phyloP scores from a whole-genome alignment of 2,113 vertebrate genomes.

The Trichechus manatus region DNA sequence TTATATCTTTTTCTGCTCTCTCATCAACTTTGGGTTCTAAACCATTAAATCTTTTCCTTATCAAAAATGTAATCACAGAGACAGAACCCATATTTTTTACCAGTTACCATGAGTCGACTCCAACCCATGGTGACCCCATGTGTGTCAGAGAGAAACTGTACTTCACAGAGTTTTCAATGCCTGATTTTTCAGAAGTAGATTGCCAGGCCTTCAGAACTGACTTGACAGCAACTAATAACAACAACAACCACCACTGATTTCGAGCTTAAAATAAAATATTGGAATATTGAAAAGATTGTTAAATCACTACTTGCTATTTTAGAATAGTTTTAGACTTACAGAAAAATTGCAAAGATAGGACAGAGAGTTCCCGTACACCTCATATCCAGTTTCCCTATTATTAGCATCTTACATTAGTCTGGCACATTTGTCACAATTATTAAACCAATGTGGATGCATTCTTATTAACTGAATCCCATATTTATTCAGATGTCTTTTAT shows the following conservation, averaged over 20 bases:
- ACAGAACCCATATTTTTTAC: background rate
- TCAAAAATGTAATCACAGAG: slow-evolving; percentile 14
- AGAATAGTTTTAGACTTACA: background rate
- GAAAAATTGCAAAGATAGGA: background rate
- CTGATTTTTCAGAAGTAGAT: background rate
- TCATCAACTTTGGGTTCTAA: background rate
- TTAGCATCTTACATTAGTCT: background rate
- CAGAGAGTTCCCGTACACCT: background rate
- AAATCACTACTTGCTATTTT: background rate
- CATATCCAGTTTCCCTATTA: background rate
- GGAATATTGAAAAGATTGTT: background rate
- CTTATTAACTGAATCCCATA: background rate
- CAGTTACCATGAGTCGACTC: background rate
- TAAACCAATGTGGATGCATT: background rate
- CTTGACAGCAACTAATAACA: background rate
- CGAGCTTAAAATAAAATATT: slow-evolving; percentile 3
- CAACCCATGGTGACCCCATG: background rate
- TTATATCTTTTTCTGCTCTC: background rate
- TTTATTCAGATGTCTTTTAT: background rate
- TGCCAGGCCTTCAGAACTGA: background rate
- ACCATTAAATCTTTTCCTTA: slow-evolving; percentile 3
- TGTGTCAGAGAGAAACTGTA: background rate
- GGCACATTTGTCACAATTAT: background rate
- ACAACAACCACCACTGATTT: background rate
- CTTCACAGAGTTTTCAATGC: background rate